Percentiles rank a stretch among this genome's conserved stretches.
phyloP scores from a whole-genome alignment of 1,140 invertebrate genomes.

The Nephotettix cincticeps region DNA sequence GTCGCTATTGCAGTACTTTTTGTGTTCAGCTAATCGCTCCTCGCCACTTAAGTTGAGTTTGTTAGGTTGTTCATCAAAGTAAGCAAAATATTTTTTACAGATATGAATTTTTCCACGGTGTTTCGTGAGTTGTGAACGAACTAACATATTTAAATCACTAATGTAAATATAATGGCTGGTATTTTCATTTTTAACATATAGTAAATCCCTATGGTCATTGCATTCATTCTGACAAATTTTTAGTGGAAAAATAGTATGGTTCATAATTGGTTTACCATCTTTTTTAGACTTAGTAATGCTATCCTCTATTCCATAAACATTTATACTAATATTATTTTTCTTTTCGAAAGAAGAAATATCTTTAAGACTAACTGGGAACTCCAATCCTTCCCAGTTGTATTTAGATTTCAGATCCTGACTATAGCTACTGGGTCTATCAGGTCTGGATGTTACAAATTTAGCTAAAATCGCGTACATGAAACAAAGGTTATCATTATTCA shows the following conservation, averaged over 20 bases:
- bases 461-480: background rate
- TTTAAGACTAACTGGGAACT: background rate
- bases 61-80: no score
- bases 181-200: background rate
- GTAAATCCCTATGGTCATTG: background rate
- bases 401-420: background rate
- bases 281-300: no score
- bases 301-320: background rate
- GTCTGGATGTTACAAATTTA: background rate
- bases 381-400: background rate
- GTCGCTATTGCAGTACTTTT: no score
- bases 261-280: no score
- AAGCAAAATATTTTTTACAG: background rate
- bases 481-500: background rate
- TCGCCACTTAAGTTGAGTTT: no score
- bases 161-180: background rate
- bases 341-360: background rate
- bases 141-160: background rate
- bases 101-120: background rate
- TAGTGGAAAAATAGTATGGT: background rate
- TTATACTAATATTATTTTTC: background rate
- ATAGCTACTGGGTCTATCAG: background rate
- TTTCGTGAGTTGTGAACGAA: background rate
- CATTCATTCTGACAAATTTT: background rate
- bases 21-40: no score